A percentile compares a stretch with the other conserved stretches of the same genome.
phyloP scores from a whole-genome alignment of 1,140 invertebrate genomes.

The Microplitis mediator region DNA sequence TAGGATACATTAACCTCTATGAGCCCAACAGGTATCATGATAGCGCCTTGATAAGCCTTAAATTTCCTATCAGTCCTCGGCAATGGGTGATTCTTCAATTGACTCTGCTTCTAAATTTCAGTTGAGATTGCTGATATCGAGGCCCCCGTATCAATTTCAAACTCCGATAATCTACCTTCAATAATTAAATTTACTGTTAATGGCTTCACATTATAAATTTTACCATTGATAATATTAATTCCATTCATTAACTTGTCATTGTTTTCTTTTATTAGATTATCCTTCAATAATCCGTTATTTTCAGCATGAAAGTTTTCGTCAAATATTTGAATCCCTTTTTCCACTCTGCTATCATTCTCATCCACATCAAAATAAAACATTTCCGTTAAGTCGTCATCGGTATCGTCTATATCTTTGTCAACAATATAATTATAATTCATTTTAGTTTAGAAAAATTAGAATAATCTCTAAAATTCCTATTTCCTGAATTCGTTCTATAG shows the following conservation, averaged over 20 bases:
- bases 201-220: conserved; percentile 15
- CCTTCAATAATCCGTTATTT: not conserved
- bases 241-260: conserved; percentile 3
- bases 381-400: too few relatives aligned
- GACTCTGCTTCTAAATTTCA: conserved; percentile 5
- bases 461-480: too few relatives aligned
- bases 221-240: not conserved
- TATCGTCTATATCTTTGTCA: too few relatives aligned
- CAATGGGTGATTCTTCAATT: not conserved
- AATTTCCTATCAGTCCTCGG: conserved; percentile 6
- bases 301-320: too few relatives aligned
- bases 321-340: too few relatives aligned
- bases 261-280: not conserved
- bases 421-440: too few relatives aligned
- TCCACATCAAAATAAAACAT: too few relatives aligned
- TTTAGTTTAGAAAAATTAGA: too few relatives aligned
- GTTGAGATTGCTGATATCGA: conserved; percentile 15
- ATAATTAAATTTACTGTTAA: conserved; percentile 15
- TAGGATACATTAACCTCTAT: conserved; percentile 5
- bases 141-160: conserved; percentile 24
- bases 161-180: conserved; percentile 2
- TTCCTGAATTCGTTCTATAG: too few relatives aligned
- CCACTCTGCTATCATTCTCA: too few relatives aligned
- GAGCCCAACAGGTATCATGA: conserved; percentile 14
- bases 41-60: conserved; percentile 16